These are phyloP conservation scores for Tauraco erythrolophus DNA, from an alignment of 2,113 vertebrate species.

Conservation along the genomic window DNA sequence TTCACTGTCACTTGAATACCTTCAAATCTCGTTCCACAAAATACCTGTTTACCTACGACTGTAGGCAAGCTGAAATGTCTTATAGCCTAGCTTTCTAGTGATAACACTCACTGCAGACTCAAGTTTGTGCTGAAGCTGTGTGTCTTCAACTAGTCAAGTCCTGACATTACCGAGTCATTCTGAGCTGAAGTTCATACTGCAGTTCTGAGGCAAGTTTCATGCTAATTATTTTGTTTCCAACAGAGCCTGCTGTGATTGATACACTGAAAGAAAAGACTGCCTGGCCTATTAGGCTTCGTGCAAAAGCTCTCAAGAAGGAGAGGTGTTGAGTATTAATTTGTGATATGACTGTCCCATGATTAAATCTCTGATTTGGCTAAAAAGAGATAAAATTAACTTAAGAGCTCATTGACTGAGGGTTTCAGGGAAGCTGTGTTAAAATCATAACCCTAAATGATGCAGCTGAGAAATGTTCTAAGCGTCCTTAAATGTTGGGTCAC, in stretches of 20 bases:
- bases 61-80: neutral
- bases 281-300: neutral
- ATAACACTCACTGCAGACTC: neutral
- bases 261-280: neutral
- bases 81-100: neutral
- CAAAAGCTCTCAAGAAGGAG: neutral
- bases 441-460: neutral
- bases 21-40: neutral
- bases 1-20: neutral
- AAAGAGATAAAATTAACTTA: neutral
- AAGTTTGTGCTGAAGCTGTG: neutral
- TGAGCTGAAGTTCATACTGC: neutral
- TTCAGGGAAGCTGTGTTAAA: neutral
- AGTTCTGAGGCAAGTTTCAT: neutral
- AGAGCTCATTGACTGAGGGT: neutral
- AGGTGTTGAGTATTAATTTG: neutral
- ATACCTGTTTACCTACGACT: neutral
- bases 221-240: neutral
- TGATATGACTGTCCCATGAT: neutral
- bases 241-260: neutral
- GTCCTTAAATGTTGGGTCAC: neutral
- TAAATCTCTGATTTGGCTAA: neutral
- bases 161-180: neutral
- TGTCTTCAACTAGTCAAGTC: neutral
- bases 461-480: neutral